Evolutionary conservation across 2,113 vertebrate species (phyloP), one percentile per base, ranked within the genome.

Genomic region (Bubalus kerabau): DNA sequence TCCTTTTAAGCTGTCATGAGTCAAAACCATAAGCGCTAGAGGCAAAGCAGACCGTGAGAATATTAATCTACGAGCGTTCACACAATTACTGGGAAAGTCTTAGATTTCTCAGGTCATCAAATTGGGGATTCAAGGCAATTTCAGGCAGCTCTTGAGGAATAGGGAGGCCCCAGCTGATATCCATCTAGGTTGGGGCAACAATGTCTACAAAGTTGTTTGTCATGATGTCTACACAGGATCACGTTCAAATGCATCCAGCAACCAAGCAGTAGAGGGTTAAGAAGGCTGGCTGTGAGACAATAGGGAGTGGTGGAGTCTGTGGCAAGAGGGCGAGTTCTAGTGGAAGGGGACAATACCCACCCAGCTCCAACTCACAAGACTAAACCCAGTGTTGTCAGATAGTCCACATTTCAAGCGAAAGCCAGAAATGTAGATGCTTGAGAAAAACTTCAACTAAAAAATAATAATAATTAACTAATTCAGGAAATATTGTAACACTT

Each of bases 1-100:
- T 87, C 32, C 54, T 95, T 95, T 97, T 59, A 95, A 94, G 60
- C 96, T 91, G 91, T 97, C 90, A 52, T 62, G 91, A 76, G 67
- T 85, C 54, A 93, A 94, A 97, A 88, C 50, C 91, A n/a, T 50
- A 76, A 24, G 24, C 0, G 60, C 76, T 64, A 30, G 88, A 94
- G 94, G 94, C 97, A 92, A 92, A 90, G 92, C n/a, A 90, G 59
- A 48, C 92, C 64, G 24, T 64, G 93, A 96, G 93, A 91, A 78
- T 86, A 48, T 59, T 67, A 46, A 54, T 85, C 64, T 23, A 2
- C 40, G 60, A 52, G 67, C 13, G 23, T 71, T 94, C 92, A 87
- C 96, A 92, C 40, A 43, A 6, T 82, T 74, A 36, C 32, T 67
- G 43, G 46, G 56, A 8, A 93, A 89, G 50, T 56, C 64, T 90